phyloP scores from a whole-genome alignment of 2,888 invertebrate species.

The Agrochola litura region DNA sequence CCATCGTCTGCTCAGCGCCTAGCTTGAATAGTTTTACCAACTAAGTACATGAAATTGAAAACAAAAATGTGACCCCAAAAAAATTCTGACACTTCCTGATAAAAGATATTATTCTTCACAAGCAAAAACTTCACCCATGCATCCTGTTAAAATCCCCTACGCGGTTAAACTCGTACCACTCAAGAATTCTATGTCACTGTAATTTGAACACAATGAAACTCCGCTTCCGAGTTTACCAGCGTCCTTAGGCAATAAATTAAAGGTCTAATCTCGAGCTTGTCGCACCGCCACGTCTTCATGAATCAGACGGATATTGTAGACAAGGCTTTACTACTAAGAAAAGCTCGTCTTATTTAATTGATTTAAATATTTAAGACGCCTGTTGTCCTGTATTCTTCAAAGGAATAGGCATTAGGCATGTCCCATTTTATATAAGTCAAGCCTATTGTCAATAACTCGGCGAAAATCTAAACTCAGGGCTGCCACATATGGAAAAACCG shows the following conservation, averaged over 20 bases:
- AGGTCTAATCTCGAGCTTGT: constrained; percentile 70
- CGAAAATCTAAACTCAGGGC: no score
- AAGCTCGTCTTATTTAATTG: constrained; percentile 25
- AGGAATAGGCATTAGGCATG: background rate
- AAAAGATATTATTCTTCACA: background rate
- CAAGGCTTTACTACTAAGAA: constrained; percentile 30
- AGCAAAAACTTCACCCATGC: constrained; percentile 17
- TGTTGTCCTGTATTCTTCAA: background rate
- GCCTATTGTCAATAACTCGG: background rate
- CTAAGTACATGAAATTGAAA: no score
- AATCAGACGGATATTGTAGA: constrained; percentile 67
- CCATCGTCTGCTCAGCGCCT: no score
- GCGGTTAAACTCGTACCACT: constrained; percentile 43
- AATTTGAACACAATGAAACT: constrained; percentile 70
- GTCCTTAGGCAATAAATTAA: constrained; percentile 70
- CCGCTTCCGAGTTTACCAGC: constrained; percentile 61
- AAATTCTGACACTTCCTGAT: no score
- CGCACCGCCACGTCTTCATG: constrained; percentile 66
- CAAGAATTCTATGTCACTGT: constrained; percentile 60
- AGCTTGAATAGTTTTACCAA: no score
- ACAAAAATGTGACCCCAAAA: no score
- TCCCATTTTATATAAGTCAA: background rate
- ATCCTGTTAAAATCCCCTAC: constrained; percentile 24
- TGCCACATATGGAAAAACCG: background rate
- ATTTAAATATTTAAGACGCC: background rate